Base-by-base conservation (phyloP, 1,140 invertebrate species). In the Mamestra configurata region DNA sequence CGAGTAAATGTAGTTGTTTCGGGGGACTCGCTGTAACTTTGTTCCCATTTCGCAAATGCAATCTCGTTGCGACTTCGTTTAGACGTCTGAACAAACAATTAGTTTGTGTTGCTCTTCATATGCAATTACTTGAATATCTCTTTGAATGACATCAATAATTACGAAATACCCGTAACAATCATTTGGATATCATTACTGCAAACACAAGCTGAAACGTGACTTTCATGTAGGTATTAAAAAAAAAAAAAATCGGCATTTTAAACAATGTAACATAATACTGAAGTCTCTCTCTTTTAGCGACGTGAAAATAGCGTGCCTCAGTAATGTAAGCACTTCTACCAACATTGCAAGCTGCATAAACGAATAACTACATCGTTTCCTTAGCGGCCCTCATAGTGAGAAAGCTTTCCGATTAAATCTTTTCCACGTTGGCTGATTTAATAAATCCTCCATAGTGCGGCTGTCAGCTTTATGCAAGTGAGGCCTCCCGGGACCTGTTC, bases 1-100 rank as follows among this genome's bases (percentile, higher is more conserved):
- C 35, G 75, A 8, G n/a, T 46, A 24, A 22, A 46, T 61, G 24
- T 22, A 77, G 73, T 64, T 64, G 71, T 55, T 49, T 46, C 57
- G 37, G 40, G 49, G 57, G 57, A 53, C 43, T 68, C 43, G 61
- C 59, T 66, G 61, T 70, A 79, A 76, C 71, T 76, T 79, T 77
- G 78, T 76, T 82, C 71, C 72, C 80, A 82, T 82, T 83, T 83
- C 59, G 77, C 49, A 83, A 66, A 78, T 80, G 81, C 83, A 83
- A 84, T 84, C 81, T 83, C 81, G 80, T 84, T 84, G 83, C 59
- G 70, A 81, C 81, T 86, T 82, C 78, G 72, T 75, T 80, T 80
- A 66, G 76, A 79, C 70, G 75, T 75, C 75, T 68, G 78, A 55
- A 73, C 77, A 77, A 82, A 82, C 78, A 82, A 79, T 79, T 79